phyloP scores from a whole-genome alignment of 2,113 vertebrate species.

The Oostethus manadensis region DNA sequence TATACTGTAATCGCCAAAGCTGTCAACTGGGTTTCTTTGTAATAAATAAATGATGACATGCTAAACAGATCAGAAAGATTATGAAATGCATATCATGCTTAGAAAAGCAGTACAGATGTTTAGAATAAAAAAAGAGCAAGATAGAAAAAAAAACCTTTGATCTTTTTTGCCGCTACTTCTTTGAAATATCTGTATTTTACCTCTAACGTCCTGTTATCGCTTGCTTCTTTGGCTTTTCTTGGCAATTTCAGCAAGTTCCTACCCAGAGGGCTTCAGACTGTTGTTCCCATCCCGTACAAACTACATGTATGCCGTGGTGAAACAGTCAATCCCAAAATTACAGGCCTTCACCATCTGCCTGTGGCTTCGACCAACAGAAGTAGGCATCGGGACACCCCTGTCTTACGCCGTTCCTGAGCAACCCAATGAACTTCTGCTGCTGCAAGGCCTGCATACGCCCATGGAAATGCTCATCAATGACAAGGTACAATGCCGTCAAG shows the following conservation, averaged over 20 bases:
- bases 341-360: constrained; percentile 85
- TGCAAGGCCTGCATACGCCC: constrained; percentile 84
- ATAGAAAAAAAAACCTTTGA: constrained; percentile 11
- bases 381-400: constrained; percentile 85
- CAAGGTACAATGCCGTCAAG: constrained; percentile 73
- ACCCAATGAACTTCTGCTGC: constrained; percentile 87
- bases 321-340: constrained; percentile 80
- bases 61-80: constrained; percentile 33
- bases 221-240: neutral
- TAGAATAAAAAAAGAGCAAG: constrained; percentile 5
- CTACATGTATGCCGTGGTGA: constrained; percentile 88
- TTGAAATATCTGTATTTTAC: neutral
- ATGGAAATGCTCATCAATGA: constrained; percentile 92
- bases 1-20: constrained; percentile 13
- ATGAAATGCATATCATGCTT: constrained; percentile 8
- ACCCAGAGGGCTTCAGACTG: constrained; percentile 84
- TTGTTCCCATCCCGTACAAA: constrained; percentile 87
- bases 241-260: constrained; percentile 60
- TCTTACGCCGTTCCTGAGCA: constrained; percentile 88
- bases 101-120: constrained; percentile 16
- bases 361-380: constrained; percentile 82
- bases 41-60: constrained; percentile 41
- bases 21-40: constrained; percentile 12
- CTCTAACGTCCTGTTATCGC: neutral
- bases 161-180: neutral